Base-by-base conservation (phyloP, 92 coral and sea anemone species). In the Epizoanthus illoricatus region DNA sequence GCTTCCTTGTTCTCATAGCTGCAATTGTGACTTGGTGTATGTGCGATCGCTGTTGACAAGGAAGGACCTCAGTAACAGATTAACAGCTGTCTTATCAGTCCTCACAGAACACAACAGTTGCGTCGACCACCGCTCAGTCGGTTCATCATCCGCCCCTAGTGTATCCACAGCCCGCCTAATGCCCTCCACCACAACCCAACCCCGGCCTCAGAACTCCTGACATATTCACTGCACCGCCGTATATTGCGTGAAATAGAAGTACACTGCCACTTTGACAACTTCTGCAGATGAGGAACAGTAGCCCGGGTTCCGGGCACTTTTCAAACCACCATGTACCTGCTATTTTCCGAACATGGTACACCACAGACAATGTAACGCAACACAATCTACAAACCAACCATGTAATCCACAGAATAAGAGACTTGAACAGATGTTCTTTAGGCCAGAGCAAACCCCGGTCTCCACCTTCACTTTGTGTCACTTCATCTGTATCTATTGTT, bases 331-430 rank as follows among this genome's bases (percentile, higher is more conserved):
- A 28, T 28, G 36, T 28, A 28, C 36, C 36, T 28, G 36, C 36
- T 1, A 28, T 28, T 28, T 28, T 28, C 36, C 36, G 2, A 28
- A 28, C 36, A 2, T 28, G 36, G 2, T 28, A 28, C 36, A 28
- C 36, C 36, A 2, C 36, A 1, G 36, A 28, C 80, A 76, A 7
- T 19, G 7, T n/a, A 36, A 56, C 36, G 19, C 11, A 13, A 17
- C 15, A 13, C 21, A 15, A 18, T 41, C 9, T 67, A 67, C 7
- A 33, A 23, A 71, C 84, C 80, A 76, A 90, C 94, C 97, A 93
- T 1, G 90, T 79, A 84, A 93, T 61, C 94, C 97, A 93, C 36
- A 93, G 81, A 18, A 89, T 84, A 39, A 88, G 73, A 5, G 88
- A 91, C 72, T 81, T 86, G 12, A 68, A 16, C n/a, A 88, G 84